Base-by-base conservation (phyloP, 2,888 invertebrate species). In the Thymelicus acteon region DNA sequence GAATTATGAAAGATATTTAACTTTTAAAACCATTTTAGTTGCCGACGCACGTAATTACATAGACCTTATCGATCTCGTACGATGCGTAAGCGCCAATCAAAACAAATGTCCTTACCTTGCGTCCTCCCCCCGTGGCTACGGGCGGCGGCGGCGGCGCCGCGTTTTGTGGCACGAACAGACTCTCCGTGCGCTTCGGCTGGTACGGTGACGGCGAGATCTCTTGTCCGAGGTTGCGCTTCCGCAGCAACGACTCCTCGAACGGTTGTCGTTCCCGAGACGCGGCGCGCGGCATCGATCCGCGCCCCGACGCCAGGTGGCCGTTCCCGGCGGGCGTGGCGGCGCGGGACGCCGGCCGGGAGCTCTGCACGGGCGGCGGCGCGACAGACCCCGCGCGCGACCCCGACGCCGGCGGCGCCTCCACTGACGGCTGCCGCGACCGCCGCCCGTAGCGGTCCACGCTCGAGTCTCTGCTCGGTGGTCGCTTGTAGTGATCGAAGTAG, bases 401-500 rank as follows among this genome's bases (percentile, higher is more conserved):
- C 93, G 95, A 85, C 95, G 96, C 85, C 7, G 87, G 80, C 54
- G 81, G 82, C 61, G 91, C 93, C 83, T 98, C 97, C 67, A 97
- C 95, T 15, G 97, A 97, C 47, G 97, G 95, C 83, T 97, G 97
- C 72, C 97, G 95, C 0, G 97, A 97, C 37, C 97, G 96, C 74
- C 96, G 94, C 6, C 96, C 95, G 83, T 96, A 97, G 73, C 97
- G 95, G 91, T 98, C 98, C 60, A 97, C 97, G 78, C 97, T 97
- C 73, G 97, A 96, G 85, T 98, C 97, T 84, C 98, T 95, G 92
- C 98, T 98, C 0, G 98, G 97, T 67, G 98, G 97, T 85, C 97
- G 95, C 89, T 98, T 97, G 89, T 99, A 99, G 85, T 99, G 98
- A 89, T 98, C 98, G 85, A 98, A 98, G 83, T 98, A 97, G 88